Evolutionary conservation across 2,797 vertebrate genomes (phyloP), one percentile per base, ranked within the genome.

Genomic region (Acipenser oxyrinchus): DNA sequence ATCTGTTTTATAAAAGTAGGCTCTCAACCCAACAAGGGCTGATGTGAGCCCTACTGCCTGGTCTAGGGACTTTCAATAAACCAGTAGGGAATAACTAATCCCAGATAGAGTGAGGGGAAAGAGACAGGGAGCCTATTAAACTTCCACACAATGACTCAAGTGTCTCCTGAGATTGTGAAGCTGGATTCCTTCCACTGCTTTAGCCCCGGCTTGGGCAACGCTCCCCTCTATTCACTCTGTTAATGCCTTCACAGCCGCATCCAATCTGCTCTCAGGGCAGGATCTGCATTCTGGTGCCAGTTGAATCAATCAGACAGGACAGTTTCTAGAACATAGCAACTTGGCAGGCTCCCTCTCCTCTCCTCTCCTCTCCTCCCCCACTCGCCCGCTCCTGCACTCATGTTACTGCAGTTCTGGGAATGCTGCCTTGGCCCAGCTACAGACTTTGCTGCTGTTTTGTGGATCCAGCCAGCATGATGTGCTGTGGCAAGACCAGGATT

Each of bases 321-420:
- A 15, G 68, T 52, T 69, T 66, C 68, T 66, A 52, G 51, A 8
- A 70, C 68, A 68, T 74, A 76, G 70, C 9, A 72, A 76, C 57
- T 74, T 72, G 69, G 69, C 71, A 64, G 13, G 71, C 59, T 53
- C 7, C 9, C 6, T 62, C 55, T 61, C 58, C 67, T n/a, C 62
- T 72, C 77, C 67, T 58, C 51, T 70, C 60, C 51, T 62, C 50
- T 23, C 68, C 66, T 72, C 65, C 6, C 48, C 60, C 15, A 69
- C 71, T 66, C 62, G 10, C 63, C 69, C 37, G 5, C 4, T 37
- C 37, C 37, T 37, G 37, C 37, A 37, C 37, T 37, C 37, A 37
- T 37, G 37, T 37, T 37, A 37, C 37, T 37, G 37, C 37, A 5
- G 3, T 37, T 37, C 5, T 4, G 5, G 37, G 37, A 37, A 37